Conservation (phyloP, 1,140 invertebrate genomes). For the Saccostrea cuccullata region DNA sequence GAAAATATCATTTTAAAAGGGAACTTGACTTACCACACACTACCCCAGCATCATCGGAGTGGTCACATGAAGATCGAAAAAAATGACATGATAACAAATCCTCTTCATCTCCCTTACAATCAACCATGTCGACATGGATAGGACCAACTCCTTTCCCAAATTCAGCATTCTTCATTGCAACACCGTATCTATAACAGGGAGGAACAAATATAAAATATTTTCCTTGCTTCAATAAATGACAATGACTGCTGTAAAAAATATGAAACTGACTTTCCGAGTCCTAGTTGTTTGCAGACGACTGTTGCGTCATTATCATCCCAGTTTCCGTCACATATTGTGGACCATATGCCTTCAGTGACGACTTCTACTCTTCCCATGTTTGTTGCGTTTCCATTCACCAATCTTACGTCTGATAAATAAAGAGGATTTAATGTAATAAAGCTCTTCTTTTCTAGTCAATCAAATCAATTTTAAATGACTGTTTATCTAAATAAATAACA, state of each 20-base stretch:
- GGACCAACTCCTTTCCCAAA: not conserved
- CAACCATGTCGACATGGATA: not conserved
- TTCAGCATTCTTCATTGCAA: not conserved
- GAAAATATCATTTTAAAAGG: not conserved
- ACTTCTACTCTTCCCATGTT: slow-evolving; percentile 39
- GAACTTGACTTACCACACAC: not conserved
- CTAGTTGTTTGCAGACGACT: slow-evolving; percentile 36
- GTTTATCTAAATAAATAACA: too few relatives aligned
- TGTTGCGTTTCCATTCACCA: slow-evolving; percentile 49
- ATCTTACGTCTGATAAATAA: slow-evolving; percentile 42
- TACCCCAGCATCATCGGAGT: not conserved
- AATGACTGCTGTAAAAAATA: too few relatives aligned
- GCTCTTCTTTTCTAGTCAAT: not conserved
- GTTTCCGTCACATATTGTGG: not conserved
- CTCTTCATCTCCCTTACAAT: not conserved
- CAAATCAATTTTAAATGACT: too few relatives aligned
- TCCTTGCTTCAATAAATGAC: too few relatives aligned
- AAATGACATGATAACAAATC: not conserved
- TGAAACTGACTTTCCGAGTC: not conserved
- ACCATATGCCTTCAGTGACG: slow-evolving; percentile 2
- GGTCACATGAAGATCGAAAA: not conserved
- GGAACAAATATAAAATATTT: too few relatives aligned
- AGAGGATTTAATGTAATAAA: not conserved
- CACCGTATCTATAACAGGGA: not conserved
- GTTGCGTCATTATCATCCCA: slow-evolving; percentile 25